phyloP scores from a whole-genome alignment of 2,113 vertebrate species.

The Aramus guarauna region DNA sequence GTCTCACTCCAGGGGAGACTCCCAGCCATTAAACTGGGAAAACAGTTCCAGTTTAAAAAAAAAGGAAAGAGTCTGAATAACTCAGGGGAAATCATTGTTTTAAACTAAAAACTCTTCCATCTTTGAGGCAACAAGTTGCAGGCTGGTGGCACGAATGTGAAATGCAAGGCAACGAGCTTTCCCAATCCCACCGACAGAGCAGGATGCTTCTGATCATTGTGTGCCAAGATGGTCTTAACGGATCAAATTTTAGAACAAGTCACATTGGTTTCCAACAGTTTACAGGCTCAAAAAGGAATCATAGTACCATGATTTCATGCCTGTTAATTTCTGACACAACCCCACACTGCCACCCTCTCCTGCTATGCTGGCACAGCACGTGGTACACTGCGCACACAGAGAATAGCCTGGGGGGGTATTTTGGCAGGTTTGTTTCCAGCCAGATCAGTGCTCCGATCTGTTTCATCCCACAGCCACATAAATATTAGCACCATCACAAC shows the following conservation, averaged over 20 bases:
- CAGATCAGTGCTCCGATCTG: background rate
- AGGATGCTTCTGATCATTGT: background rate
- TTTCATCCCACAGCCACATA: background rate
- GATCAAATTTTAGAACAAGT: background rate
- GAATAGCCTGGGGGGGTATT: background rate
- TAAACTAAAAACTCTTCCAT: background rate
- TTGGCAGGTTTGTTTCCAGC: background rate
- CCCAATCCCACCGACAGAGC: background rate
- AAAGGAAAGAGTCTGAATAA: background rate
- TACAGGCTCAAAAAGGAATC: fast-evolving
- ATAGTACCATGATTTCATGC: background rate
- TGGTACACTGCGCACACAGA: background rate
- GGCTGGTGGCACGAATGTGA: background rate
- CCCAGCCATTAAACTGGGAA: background rate
- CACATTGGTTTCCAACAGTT: background rate
- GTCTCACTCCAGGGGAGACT: background rate
- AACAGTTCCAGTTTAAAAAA: background rate
- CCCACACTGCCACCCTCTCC: background rate
- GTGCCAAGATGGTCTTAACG: background rate
- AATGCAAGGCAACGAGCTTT: background rate
- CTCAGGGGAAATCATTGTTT: background rate
- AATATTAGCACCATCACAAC: background rate
- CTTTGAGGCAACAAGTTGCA: background rate
- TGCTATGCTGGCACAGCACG: background rate
- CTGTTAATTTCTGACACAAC: background rate